Conservation (phyloP, 2,797 vertebrate genomes). For the Crenichthys baileyi region DNA sequence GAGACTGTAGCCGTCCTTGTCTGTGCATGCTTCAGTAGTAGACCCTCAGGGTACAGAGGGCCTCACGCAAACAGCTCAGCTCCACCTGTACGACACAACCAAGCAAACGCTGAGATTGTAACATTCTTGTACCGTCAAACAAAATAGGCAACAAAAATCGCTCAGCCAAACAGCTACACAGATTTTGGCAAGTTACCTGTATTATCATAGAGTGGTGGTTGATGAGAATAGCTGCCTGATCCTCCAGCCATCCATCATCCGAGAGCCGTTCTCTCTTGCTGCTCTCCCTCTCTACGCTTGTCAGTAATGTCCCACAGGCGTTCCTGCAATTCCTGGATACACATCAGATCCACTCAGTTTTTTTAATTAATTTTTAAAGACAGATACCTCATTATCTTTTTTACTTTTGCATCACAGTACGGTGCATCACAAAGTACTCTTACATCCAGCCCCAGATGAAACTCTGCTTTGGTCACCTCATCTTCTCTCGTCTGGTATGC, state of each 20-base stretch:
- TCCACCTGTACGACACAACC: constrained; percentile 80
- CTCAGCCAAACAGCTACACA: neutral
- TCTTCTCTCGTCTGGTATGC: constrained; percentile 83
- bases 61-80: constrained; percentile 89
- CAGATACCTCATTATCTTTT: neutral
- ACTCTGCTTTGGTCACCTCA: constrained; percentile 89
- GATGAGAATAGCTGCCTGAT: constrained; percentile 75
- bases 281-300: constrained; percentile 84
- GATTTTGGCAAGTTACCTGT: constrained; percentile 78
- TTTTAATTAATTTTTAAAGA: neutral
- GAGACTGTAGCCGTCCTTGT: constrained; percentile 68
- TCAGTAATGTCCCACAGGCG: constrained; percentile 90
- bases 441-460: constrained; percentile 90
- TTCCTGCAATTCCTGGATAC: constrained; percentile 85
- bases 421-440: constrained; percentile 29
- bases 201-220: constrained; percentile 88
- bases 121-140: neutral
- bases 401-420: neutral
- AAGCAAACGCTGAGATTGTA: neutral
- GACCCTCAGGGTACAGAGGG: constrained; percentile 82
- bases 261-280: constrained; percentile 79
- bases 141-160: neutral
- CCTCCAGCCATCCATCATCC: constrained; percentile 84
- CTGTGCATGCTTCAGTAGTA: constrained; percentile 87
- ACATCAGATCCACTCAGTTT: constrained; percentile 11